These are phyloP conservation scores for Platichthys flesus DNA, from an alignment of 2,113 vertebrate species.

Conservation along the genomic window DNA sequence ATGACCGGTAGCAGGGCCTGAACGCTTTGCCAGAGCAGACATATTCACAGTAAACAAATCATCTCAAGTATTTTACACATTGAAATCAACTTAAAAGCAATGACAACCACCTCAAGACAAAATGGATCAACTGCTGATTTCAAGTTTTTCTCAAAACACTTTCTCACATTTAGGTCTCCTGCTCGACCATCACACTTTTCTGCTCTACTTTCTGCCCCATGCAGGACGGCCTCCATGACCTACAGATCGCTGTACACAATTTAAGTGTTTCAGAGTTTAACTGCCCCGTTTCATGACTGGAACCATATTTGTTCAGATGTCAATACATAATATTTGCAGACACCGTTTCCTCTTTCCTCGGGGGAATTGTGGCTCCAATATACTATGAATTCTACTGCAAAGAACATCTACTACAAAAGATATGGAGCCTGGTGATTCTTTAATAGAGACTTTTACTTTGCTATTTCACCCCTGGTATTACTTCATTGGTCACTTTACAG, in stretches of 20 bases:
- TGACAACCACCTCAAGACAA: conserved; percentile 7
- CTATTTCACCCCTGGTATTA: background rate
- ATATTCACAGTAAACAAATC: background rate
- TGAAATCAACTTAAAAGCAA: background rate
- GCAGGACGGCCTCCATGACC: background rate
- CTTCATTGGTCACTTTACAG: conserved; percentile 18
- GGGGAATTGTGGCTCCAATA: conserved; percentile 15
- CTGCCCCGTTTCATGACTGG: conserved; percentile 4
- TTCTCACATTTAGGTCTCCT: background rate
- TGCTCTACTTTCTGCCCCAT: background rate
- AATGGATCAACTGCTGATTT: conserved; percentile 11
- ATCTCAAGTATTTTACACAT: conserved; percentile 7
- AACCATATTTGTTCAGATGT: conserved; percentile 12
- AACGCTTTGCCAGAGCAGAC: background rate
- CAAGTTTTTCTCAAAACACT: background rate
- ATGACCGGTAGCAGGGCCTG: background rate
- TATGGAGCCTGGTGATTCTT: conserved; percentile 12
- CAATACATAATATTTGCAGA: conserved; percentile 10
- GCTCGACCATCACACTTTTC: background rate
- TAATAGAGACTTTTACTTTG: conserved; percentile 18
- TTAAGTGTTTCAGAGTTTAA: conserved; percentile 16
- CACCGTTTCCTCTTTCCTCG: background rate
- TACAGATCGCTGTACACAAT: background rate
- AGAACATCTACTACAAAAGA: conserved; percentile 14
- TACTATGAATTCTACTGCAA: conserved; percentile 22